Evolutionary conservation across 2,113 vertebrate species (phyloP).

Genomic region (Lonchura striata): DNA sequence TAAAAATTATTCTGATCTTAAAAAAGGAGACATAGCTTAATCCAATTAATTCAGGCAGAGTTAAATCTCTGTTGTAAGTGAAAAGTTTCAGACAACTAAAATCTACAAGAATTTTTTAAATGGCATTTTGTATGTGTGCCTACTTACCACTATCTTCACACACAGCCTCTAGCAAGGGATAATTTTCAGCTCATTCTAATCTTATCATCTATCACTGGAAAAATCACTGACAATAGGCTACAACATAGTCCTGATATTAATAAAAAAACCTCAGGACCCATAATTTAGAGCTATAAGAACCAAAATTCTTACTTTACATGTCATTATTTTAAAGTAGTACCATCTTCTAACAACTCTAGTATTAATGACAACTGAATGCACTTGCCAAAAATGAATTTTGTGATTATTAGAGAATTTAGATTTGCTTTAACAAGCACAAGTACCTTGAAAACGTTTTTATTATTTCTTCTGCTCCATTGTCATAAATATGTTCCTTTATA

Average conservation of each 20-base stretch:
- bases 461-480: neutral
- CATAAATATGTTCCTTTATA: neutral
- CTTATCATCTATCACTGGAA: neutral
- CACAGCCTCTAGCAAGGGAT: neutral
- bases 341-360: neutral
- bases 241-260: neutral
- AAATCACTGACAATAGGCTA: neutral
- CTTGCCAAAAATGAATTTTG: neutral
- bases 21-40: neutral
- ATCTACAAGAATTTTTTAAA: neutral
- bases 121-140: neutral
- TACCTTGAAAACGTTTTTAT: neutral
- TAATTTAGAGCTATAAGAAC: neutral
- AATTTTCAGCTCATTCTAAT: neutral
- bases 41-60: neutral
- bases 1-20: neutral
- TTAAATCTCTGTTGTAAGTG: neutral
- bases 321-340: neutral
- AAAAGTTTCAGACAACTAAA: neutral
- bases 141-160: neutral
- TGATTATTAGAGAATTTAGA: neutral
- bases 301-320: neutral
- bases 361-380: neutral
- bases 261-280: neutral
- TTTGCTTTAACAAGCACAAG: neutral